These are phyloP conservation scores for Labia minor DNA, from an alignment of 2,888 invertebrate species.

Conservation along the genomic window DNA sequence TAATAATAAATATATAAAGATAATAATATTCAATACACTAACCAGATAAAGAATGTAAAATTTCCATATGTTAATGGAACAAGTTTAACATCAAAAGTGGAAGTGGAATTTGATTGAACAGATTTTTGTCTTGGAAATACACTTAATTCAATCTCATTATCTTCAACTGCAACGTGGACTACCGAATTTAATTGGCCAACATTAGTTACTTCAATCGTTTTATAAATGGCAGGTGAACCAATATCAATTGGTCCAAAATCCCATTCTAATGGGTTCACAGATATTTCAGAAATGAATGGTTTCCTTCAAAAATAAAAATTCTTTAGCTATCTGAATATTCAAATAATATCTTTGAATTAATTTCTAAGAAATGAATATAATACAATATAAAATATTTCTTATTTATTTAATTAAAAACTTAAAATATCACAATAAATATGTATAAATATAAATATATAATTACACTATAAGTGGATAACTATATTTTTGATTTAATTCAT, in stretches of 20 bases:
- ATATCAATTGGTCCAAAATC: neutral
- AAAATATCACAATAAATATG: no score
- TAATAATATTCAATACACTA: constrained; percentile 13
- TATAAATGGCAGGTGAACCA: neutral
- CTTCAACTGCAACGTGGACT: constrained; percentile 36
- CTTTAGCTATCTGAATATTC: no score
- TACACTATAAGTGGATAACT: neutral
- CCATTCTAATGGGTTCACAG: neutral
- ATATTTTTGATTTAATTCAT: neutral
- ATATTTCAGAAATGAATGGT: neutral
- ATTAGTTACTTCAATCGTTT: neutral
- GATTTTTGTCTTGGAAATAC: constrained; percentile 37
- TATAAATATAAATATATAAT: no score
- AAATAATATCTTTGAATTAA: no score
- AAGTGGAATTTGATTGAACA: constrained; percentile 29
- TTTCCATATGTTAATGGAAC: constrained; percentile 34
- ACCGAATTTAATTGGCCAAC: neutral
- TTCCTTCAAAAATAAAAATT: no score
- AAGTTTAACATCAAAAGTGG: constrained; percentile 34
- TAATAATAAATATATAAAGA: neutral
- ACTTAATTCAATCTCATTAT: constrained; percentile 35
- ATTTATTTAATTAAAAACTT: no score
- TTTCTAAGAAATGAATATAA: no score
- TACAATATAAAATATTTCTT: no score
- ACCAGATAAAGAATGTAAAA: constrained; percentile 39